Percentiles rank a stretch among this genome's conserved stretches.
Evolutionary conservation across 2,797 vertebrate species (phyloP).

Genomic region (Platalea minor): DNA sequence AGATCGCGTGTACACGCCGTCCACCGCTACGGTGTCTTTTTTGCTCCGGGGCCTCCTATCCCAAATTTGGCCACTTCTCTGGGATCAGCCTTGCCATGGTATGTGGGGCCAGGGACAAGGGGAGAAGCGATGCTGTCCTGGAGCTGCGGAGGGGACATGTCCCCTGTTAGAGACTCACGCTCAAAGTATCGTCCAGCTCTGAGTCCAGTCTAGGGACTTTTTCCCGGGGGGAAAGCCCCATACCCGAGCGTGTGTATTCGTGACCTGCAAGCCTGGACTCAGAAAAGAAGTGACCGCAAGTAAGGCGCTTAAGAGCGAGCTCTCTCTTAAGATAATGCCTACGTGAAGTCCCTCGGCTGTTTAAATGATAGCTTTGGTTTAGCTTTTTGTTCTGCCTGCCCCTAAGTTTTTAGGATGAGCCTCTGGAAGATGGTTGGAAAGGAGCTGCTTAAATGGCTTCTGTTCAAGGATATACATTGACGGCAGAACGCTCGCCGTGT

Average conservation of each 20-base stretch:
- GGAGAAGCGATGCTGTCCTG: not conserved
- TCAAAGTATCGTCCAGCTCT: not conserved
- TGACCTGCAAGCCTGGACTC: not conserved
- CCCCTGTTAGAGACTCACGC: not conserved
- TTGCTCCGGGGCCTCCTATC: not conserved
- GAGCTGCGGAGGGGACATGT: not conserved
- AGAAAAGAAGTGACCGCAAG: not conserved
- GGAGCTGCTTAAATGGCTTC: not conserved
- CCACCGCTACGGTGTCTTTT: not conserved
- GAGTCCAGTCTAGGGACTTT: not conserved
- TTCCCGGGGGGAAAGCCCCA: not conserved
- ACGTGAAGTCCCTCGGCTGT: not conserved
- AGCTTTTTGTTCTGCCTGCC: not conserved
- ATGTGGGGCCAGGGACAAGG: not conserved
- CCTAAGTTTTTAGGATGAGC: not conserved
- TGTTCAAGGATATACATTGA: not conserved
- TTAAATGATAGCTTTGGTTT: not conserved
- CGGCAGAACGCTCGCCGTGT: not conserved
- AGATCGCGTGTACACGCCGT: accelerated
- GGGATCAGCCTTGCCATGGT: not conserved
- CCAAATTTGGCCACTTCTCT: not conserved
- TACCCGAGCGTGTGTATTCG: accelerated
- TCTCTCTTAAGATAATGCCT: not conserved
- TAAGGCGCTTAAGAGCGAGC: accelerated
- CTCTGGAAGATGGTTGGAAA: not conserved